These are phyloP conservation scores for Bombus affinis DNA, from an alignment of 1,140 invertebrate genomes.

Conservation along the genomic window DNA sequence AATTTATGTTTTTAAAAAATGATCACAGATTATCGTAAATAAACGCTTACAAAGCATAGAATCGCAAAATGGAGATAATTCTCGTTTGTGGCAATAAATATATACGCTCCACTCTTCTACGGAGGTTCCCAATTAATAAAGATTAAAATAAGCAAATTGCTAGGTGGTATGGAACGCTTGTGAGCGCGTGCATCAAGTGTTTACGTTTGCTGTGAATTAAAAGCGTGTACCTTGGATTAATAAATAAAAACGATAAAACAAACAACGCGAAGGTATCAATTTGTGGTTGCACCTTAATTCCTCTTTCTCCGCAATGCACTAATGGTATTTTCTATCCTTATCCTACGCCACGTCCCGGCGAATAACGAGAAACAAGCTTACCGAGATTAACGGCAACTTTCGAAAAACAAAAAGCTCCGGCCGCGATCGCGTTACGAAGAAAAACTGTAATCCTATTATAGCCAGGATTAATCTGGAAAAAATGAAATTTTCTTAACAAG, in stretches of 20 bases:
- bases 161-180: background rate
- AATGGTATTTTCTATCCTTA: background rate
- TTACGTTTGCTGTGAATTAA: background rate
- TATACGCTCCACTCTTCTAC: background rate
- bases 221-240: background rate
- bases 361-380: background rate
- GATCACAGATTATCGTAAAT: background rate
- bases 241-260: background rate
- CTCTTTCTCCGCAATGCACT: background rate
- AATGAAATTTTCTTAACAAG: constrained; percentile 14
- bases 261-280: background rate
- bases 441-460: constrained; percentile 9
- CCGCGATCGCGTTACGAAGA: constrained; percentile 1
- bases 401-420: background rate
- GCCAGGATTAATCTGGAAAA: background rate
- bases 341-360: background rate
- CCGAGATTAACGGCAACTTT: constrained; percentile 9
- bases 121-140: background rate
- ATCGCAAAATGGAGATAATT: background rate
- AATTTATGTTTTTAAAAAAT: background rate
- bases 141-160: constrained; percentile 1
- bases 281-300: background rate
- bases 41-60: background rate
- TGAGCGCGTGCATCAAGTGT: background rate
- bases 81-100: background rate